phyloP scores from a whole-genome alignment of 92 coral and sea anemone species.

The Porites lobata region DNA sequence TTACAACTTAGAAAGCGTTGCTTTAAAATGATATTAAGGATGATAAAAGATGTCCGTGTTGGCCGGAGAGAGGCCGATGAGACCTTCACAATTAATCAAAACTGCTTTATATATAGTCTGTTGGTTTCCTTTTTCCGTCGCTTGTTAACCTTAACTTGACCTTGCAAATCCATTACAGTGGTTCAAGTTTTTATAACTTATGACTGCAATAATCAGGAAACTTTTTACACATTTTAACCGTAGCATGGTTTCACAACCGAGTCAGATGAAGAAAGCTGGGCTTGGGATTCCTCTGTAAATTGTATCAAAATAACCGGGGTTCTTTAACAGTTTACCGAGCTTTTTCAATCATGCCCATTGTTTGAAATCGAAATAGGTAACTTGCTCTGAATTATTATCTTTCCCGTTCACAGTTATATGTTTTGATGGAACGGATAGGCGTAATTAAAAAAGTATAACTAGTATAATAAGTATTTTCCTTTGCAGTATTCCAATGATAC shows the following conservation, averaged over 20 bases:
- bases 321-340: not conserved
- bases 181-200: not conserved
- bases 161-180: not conserved
- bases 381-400: not conserved
- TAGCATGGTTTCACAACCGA: not conserved
- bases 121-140: not conserved
- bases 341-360: not conserved
- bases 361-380: not conserved
- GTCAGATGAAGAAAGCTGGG: too few species aligned
- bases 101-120: too few species aligned
- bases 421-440: not conserved
- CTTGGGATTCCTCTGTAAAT: too few species aligned
- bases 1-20: not conserved
- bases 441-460: not conserved
- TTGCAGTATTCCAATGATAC: constrained; percentile 24
- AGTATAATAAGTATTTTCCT: constrained; percentile 26
- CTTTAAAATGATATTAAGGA: not conserved
- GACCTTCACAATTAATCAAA: too few species aligned
- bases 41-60: too few species aligned
- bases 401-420: not conserved
- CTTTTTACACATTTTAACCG: not conserved
- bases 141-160: not conserved
- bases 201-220: not conserved
- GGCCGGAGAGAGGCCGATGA: too few species aligned
- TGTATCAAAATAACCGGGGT: too few species aligned